Base-by-base conservation (phyloP, 2,113 vertebrate genomes). In the Marmota monax region DNA sequence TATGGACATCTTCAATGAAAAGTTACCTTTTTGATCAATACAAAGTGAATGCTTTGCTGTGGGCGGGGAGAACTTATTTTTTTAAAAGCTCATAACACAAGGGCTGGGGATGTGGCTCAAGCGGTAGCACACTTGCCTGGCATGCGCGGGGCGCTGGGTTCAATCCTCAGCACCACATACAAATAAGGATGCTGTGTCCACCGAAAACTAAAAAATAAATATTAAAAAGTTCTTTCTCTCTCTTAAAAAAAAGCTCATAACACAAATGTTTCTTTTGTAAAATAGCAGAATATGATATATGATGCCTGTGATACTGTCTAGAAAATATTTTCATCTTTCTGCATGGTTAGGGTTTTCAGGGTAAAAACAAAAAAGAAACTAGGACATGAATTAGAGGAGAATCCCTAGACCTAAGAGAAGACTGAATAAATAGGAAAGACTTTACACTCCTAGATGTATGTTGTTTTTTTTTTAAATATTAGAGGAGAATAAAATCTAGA, bases 11-110 rank as follows among this genome's bases (percentile, higher is more conserved):
- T 90, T 79, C 4, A 84, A 78, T 67, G 32, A 72, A 84, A 88
- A 61, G 34, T 70, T 88, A 77, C 77, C 90, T 77, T 69, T 89
- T 95, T 92, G 51, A 96, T 92, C 27, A 77, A 76, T 39, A 78
- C 16, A 88, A 84, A 76, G 25, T 72, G 39, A 85, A 3, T 84
- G 39, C 56, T 58, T 70, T 53, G 34, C 11, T 70, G 48, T 70
- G 10, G 72, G 20, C 45, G 13, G 12, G 27, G 13, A 74, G 53
- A 48, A 45, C 22, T 74, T 45, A 77, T 48, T 95, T 53, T 3
- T 45, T 12, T 12, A 76, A 65, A 65, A 80, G 13, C 1, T 51
- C 1, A 32, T 51, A 91, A 42, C 22, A 89, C 12, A 88, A 70
- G 45, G 45, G 45, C 45, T 1, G 45, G 7, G 45, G 7, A 45